Conservation (phyloP, 2,888 invertebrate species). For the Drosophila mulleri region DNA sequence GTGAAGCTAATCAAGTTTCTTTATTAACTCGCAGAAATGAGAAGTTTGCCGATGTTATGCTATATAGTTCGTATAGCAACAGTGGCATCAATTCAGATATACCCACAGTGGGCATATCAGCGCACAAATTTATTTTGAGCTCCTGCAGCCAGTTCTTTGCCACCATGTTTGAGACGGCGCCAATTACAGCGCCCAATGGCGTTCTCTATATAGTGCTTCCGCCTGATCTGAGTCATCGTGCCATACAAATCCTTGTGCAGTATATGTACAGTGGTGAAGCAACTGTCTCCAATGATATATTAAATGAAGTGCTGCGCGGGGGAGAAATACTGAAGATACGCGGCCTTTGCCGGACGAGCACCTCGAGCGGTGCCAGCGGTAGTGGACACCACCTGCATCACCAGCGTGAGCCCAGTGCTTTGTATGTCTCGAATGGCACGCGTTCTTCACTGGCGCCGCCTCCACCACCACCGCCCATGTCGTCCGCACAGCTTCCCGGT, state of each 20-base stretch:
- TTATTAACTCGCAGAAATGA: slow-evolving; percentile 87
- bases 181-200: slow-evolving; percentile 84
- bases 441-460: slow-evolving; percentile 60
- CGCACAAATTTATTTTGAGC: slow-evolving; percentile 93
- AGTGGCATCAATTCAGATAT: slow-evolving; percentile 75
- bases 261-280: slow-evolving; percentile 94
- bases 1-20: background rate
- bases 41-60: slow-evolving; percentile 92
- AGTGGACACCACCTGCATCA: slow-evolving; percentile 55
- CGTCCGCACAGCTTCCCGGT: slow-evolving; percentile 59
- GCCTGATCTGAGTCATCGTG: slow-evolving; percentile 92
- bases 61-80: slow-evolving; percentile 88
- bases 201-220: slow-evolving; percentile 91
- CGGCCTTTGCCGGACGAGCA: slow-evolving; percentile 89
- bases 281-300: slow-evolving; percentile 93
- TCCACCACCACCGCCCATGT: slow-evolving; percentile 43
- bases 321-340: slow-evolving; percentile 93
- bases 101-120: slow-evolving; percentile 91
- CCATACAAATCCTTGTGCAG: slow-evolving; percentile 92
- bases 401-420: slow-evolving; percentile 53
- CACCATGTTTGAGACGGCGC: slow-evolving; percentile 84
- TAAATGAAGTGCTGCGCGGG: slow-evolving; percentile 92
- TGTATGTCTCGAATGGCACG: slow-evolving; percentile 71
- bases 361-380: slow-evolving; percentile 33
- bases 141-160: slow-evolving; percentile 89